phyloP scores from a whole-genome alignment of 2,888 invertebrate genomes.

The Odiellus spinosus region DNA sequence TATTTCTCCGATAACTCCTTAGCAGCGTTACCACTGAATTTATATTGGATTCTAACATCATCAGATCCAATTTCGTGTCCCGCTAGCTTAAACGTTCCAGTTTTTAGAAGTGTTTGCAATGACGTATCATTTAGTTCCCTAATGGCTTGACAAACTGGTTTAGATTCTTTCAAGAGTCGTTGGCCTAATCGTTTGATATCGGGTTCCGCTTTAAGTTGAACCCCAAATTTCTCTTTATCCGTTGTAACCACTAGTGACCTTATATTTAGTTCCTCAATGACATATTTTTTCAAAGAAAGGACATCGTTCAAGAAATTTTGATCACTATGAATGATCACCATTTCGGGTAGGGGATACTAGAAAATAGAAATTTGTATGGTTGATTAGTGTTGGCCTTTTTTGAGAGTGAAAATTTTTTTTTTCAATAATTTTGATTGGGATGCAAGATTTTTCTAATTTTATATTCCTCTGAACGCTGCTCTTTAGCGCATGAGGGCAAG shows the following conservation, averaged over 20 bases:
- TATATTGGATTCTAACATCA: conserved; percentile 70
- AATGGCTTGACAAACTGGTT: conserved; percentile 63
- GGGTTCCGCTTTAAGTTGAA: conserved; percentile 78
- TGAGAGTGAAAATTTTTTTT: no score
- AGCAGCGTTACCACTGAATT: conserved; percentile 43
- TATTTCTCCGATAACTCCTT: conserved; percentile 48
- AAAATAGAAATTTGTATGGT: conserved; percentile 14
- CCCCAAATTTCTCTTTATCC: conserved; percentile 82
- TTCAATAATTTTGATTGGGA: no score
- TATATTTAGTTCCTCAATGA: conserved; percentile 84
- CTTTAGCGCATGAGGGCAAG: no score
- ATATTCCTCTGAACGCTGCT: no score
- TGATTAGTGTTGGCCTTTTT: no score
- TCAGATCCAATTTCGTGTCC: conserved; percentile 59
- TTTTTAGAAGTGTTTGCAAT: conserved; percentile 53
- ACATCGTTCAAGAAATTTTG: conserved; percentile 58
- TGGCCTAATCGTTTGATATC: conserved; percentile 82
- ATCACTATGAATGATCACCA: conserved; percentile 85
- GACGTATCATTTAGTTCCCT: conserved; percentile 52
- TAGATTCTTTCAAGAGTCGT: conserved; percentile 75
- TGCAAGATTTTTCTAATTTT: no score
- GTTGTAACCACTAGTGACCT: conserved; percentile 63
- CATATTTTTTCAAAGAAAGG: conserved; percentile 59
- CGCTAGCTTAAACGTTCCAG: conserved; percentile 45
- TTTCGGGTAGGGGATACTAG: conserved; percentile 79